Evolutionary conservation across 2,888 invertebrate genomes (phyloP).

Genomic region (Caenorhabditis macrosperma): DNA sequence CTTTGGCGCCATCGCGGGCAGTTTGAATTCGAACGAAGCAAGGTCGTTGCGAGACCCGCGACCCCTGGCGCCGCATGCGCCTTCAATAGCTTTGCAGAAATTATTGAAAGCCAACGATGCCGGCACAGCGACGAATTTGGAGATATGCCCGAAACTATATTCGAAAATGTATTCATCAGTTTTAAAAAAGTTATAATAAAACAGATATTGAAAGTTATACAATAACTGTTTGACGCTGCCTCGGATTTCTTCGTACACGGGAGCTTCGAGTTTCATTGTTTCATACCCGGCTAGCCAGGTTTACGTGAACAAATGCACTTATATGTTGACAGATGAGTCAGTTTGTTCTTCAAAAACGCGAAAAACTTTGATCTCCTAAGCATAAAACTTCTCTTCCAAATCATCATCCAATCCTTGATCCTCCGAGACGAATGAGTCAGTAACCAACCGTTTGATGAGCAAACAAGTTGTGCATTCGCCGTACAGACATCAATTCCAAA

Average conservation of each 20-base stretch:
- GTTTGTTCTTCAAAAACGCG: background rate
- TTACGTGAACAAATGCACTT: background rate
- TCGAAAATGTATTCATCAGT: too few relatives aligned
- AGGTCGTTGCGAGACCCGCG: background rate
- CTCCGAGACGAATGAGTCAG: background rate
- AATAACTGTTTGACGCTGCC: too few relatives aligned
- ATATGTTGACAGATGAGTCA: background rate
- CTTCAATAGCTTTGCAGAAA: background rate
- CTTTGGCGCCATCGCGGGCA: background rate
- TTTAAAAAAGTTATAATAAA: too few relatives aligned
- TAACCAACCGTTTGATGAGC: constrained; percentile 5
- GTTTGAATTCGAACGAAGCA: background rate
- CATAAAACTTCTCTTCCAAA: background rate
- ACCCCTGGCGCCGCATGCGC: background rate
- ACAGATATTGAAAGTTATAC: too few relatives aligned
- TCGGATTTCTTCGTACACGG: too few relatives aligned
- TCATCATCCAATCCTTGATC: constrained; percentile 5
- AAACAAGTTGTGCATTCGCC: constrained; percentile 6
- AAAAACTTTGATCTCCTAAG: background rate
- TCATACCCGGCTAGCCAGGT: background rate
- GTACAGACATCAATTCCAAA: constrained; percentile 28
- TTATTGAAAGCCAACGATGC: too few relatives aligned
- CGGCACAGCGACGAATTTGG: too few relatives aligned
- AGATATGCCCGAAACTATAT: too few relatives aligned
- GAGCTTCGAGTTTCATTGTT: too few relatives aligned